Evolutionary conservation across 2,888 invertebrate species (phyloP), one percentile per base, ranked within the genome.

Genomic region (Tenthredo notha): DNA sequence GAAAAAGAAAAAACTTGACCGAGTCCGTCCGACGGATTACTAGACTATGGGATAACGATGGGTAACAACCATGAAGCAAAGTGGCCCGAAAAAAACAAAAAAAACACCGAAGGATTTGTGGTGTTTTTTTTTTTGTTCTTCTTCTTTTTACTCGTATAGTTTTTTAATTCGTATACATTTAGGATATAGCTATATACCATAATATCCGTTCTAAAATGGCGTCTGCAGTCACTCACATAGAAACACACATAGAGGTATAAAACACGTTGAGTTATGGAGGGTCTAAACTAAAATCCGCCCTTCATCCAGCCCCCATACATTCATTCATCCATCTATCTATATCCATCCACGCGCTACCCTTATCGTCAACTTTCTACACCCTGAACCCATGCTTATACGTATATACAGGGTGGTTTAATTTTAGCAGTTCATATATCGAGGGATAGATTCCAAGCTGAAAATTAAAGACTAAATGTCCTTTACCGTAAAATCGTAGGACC

Each of bases 271-370:
- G 15, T 29, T 29, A 33, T 33, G 67, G 67, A 29, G 67, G 25
- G 29, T 29, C 67, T 25, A 5, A 67, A 29, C 65, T 25, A n/a
- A n/a, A 74, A 43, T 43, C 74, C 74, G 74, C 74, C 74, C 74
- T 25, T 74, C 43, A 74, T 21, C 74, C 74, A 74, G 74, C 74
- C 74, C 74, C 74, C 43, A 37, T 37, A 37, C 37, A 4, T n/a
- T n/a, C 1, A 33, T 37, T 37, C 37, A 40, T 40, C 21, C 10
- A n/a, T 43, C 50, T 25, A 50, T 47, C 10, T n/a, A 15, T n/a
- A 58, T n/a, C 37, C n/a, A 40, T 37, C 40, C n/a, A 40, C 58
- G 29, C 29, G 21, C 58, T 9, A 25, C 61, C 21, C 54, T n/a
- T 80, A 47, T 54, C 50, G 47, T 18, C 54, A 12, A 67, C 67